Evolutionary conservation across 2,113 vertebrate genomes (phyloP).

Genomic region (Neodontobutis hainanensis): DNA sequence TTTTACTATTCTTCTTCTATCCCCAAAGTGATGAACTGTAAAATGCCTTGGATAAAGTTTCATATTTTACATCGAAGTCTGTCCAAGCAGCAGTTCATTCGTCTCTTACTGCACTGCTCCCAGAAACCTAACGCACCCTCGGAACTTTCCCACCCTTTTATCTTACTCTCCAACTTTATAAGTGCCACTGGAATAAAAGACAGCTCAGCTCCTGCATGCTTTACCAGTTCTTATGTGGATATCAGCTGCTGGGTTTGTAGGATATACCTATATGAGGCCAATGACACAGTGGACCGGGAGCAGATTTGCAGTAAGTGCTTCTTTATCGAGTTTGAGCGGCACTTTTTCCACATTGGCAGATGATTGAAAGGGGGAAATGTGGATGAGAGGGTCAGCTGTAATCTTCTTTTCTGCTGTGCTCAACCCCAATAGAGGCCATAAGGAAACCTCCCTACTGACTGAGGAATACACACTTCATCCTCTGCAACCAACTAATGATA

Average conservation of each 20-base stretch:
- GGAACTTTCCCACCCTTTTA: conserved; percentile 5
- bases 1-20: not conserved
- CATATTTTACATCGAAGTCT: not conserved
- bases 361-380: conserved; percentile 9
- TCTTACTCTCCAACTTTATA: not conserved
- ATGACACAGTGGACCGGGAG: conserved; percentile 6
- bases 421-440: not conserved
- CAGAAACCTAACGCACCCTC: not conserved
- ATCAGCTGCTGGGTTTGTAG: not conserved
- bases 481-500: not conserved
- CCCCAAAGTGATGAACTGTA: not conserved
- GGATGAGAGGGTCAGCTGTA: conserved; percentile 14
- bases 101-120: not conserved
- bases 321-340: conserved; percentile 22
- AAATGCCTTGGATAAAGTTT: not conserved
- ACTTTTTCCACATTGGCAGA: conserved; percentile 8
- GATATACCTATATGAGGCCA: not conserved
- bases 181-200: not conserved
- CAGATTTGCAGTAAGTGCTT: conserved; percentile 19
- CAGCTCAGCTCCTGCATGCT: not conserved
- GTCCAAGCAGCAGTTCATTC: not conserved
- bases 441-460: conserved; percentile 9
- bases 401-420: conserved; percentile 16
- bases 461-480: not conserved
- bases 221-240: not conserved